phyloP scores from a whole-genome alignment of 2,888 invertebrate species.

The Desoria tigrina region DNA sequence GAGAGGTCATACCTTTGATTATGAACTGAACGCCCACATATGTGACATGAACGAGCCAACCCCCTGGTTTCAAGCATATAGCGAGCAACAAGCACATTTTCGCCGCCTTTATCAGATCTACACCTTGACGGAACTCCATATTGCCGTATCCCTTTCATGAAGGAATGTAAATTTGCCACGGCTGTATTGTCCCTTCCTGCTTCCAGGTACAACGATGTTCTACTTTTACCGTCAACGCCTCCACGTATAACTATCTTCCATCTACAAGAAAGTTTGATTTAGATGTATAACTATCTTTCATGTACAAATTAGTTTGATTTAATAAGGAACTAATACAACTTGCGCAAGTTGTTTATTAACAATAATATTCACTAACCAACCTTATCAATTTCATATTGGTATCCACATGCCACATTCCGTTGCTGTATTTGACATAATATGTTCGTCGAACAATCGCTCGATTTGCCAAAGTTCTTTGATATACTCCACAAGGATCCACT shows the following conservation, averaged over 20 bases:
- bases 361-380: no score
- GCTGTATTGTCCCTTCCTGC: slow-evolving; percentile 29
- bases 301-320: no score
- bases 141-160: slow-evolving; percentile 14
- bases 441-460: slow-evolving; percentile 32
- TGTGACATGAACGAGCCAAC: slow-evolving; percentile 24
- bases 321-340: background rate
- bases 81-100: slow-evolving; percentile 31
- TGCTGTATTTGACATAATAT: slow-evolving; percentile 35
- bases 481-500: slow-evolving; percentile 39
- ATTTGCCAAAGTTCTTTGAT: slow-evolving; percentile 19
- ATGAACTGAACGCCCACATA: slow-evolving; percentile 38
- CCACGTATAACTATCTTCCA: slow-evolving; percentile 36
- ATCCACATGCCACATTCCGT: slow-evolving; percentile 41
- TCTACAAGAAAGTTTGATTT: slow-evolving; percentile 24
- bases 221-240: slow-evolving; percentile 40
- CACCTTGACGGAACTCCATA: slow-evolving; percentile 33
- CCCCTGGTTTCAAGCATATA: slow-evolving; percentile 35
- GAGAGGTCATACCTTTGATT: slow-evolving; percentile 42
- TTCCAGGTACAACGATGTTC: slow-evolving; percentile 24
- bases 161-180: slow-evolving; percentile 17
- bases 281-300: no score
- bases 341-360: no score
- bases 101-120: slow-evolving; percentile 35
- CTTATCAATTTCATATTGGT: slow-evolving; percentile 36